phyloP scores from a whole-genome alignment of 2,888 invertebrate species.

The Cataglyphis albicans region DNA sequence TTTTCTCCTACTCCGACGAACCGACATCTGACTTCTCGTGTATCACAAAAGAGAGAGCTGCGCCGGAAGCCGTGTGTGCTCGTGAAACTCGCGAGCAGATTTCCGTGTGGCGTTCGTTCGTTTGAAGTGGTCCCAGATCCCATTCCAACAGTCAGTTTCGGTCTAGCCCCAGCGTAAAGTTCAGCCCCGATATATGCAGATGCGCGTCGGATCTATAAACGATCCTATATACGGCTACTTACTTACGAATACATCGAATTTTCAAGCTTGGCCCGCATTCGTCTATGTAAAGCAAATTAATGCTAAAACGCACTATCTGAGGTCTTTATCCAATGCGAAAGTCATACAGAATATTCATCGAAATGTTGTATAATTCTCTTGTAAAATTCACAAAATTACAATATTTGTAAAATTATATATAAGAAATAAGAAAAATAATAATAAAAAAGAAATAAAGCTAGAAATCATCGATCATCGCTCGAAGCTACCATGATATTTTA shows the following conservation, averaged over 20 bases:
- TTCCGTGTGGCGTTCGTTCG: slow-evolving; percentile 48
- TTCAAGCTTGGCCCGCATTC: slow-evolving; percentile 19
- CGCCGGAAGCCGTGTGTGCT: slow-evolving; percentile 40
- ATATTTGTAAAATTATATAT: neutral
- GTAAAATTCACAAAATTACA: neutral
- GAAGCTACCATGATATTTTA: neutral
- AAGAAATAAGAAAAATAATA: neutral
- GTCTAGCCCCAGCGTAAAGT: slow-evolving; percentile 52
- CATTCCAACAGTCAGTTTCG: slow-evolving; percentile 52
- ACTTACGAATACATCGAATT: slow-evolving; percentile 30
- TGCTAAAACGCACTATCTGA: neutral
- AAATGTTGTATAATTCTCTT: neutral
- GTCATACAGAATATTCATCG: neutral
- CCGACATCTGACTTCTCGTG: slow-evolving; percentile 54
- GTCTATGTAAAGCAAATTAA: neutral
- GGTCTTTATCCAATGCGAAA: neutral
- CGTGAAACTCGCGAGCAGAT: slow-evolving; percentile 41
- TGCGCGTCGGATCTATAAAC: slow-evolving; percentile 30
- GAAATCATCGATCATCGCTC: neutral
- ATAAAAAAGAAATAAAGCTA: neutral
- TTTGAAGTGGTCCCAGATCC: slow-evolving; percentile 58
- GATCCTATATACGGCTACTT: slow-evolving; percentile 23
- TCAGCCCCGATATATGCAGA: slow-evolving; percentile 42
- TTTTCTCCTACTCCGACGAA: slow-evolving; percentile 53
- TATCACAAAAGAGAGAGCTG: slow-evolving; percentile 51